phyloP scores from a whole-genome alignment of 1,140 invertebrate genomes.

The Nasonia vitripennis region DNA sequence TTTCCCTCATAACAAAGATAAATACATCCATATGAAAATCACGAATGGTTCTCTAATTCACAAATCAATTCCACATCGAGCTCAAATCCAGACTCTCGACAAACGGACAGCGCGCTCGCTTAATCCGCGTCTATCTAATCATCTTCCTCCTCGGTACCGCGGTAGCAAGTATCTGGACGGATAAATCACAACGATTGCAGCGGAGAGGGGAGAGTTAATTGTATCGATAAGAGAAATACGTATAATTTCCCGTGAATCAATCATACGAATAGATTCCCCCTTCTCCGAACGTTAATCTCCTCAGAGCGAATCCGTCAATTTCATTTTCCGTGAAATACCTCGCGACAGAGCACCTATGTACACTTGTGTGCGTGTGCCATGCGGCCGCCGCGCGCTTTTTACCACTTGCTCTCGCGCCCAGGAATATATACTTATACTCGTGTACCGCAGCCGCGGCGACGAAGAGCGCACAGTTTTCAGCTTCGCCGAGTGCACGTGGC shows the following conservation, averaged over 20 bases:
- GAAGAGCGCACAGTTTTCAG: neutral
- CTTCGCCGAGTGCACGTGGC: neutral
- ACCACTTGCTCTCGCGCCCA: neutral
- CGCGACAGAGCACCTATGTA: neutral
- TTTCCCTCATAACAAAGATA: no score
- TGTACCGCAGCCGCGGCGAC: neutral
- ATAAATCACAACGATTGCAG: conserved; percentile 21
- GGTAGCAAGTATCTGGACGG: neutral
- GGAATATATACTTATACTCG: neutral
- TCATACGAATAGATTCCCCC: neutral
- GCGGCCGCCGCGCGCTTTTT: neutral
- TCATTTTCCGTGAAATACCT: neutral
- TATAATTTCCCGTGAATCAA: conserved; percentile 8
- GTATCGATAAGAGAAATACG: conserved; percentile 24
- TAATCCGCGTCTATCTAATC: conserved; percentile 13
- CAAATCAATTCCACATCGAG: neutral
- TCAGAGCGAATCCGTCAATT: neutral
- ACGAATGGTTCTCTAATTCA: neutral
- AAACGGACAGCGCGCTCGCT: neutral
- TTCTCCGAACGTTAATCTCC: neutral
- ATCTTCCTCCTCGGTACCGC: neutral
- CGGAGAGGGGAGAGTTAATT: conserved; percentile 11
- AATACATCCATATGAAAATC: no score
- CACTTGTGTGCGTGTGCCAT: neutral
- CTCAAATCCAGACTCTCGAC: no score